Base-by-base conservation (phyloP, 1,140 invertebrate genomes). In the Samia ricini region DNA sequence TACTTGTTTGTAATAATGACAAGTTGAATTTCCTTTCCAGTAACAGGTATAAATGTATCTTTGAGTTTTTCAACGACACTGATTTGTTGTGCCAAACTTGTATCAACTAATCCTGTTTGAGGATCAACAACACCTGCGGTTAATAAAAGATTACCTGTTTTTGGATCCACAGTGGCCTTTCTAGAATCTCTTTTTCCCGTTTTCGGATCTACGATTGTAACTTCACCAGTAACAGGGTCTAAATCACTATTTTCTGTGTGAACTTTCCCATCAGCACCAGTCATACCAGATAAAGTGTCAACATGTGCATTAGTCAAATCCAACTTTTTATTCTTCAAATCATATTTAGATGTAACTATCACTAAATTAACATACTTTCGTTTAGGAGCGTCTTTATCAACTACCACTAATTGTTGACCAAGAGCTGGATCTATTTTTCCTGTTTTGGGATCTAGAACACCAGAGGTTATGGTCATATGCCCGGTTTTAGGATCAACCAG, bases 121-220 rank as follows among this genome's bases (percentile, higher is more conserved):
- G 93, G 93, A 74, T 94, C 93, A 58, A 93, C 85, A 42, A 94
- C 93, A 64, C 92, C 90, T 62, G 93, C 92, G 21, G 92, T 92
- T 22, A 93, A 91, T 26, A 92, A 55, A 18, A 72, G 54, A 50
- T 93, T 92, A 24, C 92, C 92, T 23, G 88, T 87, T 60, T 79
- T 81, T 18, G 91, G 85, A 77, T 93, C 92, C 18, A 93, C 85
- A 6, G 83, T 74, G 56, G 91, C 90, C 52, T 83, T 80, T 67
- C 82, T 88, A n/a, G 76, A 65, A 58, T 85, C 85, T 23, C 77
- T 76, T 74, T 74, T 85, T 7, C 83, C 83, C 42, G 83, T 81
- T 12, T 76, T 68, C 5, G 77, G 75, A 56, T 88, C 83, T 20
- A 74, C 81, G 1, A 87, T 81, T 57, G 83, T 87, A 52, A 92